These are phyloP conservation scores for Zaprionus tsacasi DNA, from an alignment of 1,140 invertebrate genomes.

Conservation along the genomic window DNA sequence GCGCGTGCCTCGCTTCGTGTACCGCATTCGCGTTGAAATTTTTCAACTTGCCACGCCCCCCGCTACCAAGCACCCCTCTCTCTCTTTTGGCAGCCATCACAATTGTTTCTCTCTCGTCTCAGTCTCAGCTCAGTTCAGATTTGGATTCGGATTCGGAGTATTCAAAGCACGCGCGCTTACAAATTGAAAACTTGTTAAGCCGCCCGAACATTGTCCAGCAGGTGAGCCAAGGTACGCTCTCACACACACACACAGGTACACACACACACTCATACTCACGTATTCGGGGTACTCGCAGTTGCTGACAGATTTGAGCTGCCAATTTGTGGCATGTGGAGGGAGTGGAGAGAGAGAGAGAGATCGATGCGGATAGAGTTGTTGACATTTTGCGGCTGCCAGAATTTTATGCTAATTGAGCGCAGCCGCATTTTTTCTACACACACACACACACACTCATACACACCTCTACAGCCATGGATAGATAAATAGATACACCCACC, in stretches of 20 bases:
- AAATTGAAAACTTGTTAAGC: slow-evolving; percentile 82
- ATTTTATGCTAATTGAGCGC: slow-evolving; percentile 67
- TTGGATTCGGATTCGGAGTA: slow-evolving; percentile 36
- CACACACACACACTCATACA: slow-evolving; percentile 38
- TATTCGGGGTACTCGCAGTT: slow-evolving; percentile 8
- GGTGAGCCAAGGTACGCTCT: slow-evolving; percentile 49
- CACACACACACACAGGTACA: neutral
- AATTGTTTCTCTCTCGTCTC: slow-evolving; percentile 12
- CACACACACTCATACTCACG: neutral
- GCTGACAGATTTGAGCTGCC: slow-evolving; percentile 75
- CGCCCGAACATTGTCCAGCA: slow-evolving; percentile 47
- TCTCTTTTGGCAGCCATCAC: no score
- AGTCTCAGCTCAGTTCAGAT: no score
- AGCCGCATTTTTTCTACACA: slow-evolving; percentile 30
- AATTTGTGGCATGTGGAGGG: slow-evolving; percentile 50
- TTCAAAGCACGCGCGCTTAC: slow-evolving; percentile 81
- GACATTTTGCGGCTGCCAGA: slow-evolving; percentile 70
- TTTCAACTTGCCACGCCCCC: neutral
- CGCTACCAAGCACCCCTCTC: slow-evolving; percentile 22
- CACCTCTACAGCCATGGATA: slow-evolving; percentile 41
- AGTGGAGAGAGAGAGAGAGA: slow-evolving; percentile 11
- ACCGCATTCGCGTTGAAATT: slow-evolving; percentile 38
- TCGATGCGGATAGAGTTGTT: slow-evolving; percentile 70
- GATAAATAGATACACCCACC: slow-evolving; percentile 30
- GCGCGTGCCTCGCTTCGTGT: slow-evolving; percentile 59